Percentiles rank a stretch among this genome's conserved stretches.
Evolutionary conservation across 2,113 vertebrate genomes (phyloP).

Genomic region (Lophura nycthemera): DNA sequence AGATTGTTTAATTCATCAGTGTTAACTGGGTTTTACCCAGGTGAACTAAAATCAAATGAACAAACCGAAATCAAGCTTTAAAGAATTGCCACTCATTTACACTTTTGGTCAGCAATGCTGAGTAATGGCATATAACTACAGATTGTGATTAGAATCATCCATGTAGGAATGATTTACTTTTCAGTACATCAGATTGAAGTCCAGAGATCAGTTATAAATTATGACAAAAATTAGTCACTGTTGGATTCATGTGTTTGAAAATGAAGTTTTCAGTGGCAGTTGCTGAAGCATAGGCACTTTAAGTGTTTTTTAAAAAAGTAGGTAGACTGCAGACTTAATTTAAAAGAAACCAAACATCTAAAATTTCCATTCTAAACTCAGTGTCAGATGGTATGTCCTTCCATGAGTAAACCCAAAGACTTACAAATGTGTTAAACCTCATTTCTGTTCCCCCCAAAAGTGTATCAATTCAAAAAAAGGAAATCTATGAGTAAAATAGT

Average conservation of each 20-base stretch:
- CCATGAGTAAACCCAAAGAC: not conserved
- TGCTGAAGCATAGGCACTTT: not conserved
- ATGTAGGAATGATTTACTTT: slow-evolving; percentile 2
- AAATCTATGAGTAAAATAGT: not conserved
- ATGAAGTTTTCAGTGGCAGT: not conserved
- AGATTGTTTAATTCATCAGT: slow-evolving; percentile 51
- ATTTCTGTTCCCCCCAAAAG: not conserved
- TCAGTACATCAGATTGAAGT: not conserved
- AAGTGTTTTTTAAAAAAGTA: not conserved
- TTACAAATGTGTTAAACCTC: not conserved
- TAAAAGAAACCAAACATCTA: not conserved
- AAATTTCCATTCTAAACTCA: not conserved
- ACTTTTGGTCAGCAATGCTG: not conserved
- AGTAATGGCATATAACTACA: slow-evolving; percentile 27
- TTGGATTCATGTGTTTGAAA: not conserved
- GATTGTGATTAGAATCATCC: slow-evolving; percentile 2
- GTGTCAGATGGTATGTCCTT: not conserved
- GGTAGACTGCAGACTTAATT: not conserved
- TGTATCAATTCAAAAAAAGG: not conserved
- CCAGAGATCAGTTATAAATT: not conserved
- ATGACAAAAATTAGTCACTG: not conserved
- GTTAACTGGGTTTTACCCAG: slow-evolving; percentile 43
- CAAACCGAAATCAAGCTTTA: not conserved
- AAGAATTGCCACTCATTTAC: slow-evolving; percentile 5
- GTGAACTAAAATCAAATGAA: slow-evolving; percentile 4